Conservation (phyloP, 2,797 vertebrate genomes). For the Sandelia bainsii region DNA sequence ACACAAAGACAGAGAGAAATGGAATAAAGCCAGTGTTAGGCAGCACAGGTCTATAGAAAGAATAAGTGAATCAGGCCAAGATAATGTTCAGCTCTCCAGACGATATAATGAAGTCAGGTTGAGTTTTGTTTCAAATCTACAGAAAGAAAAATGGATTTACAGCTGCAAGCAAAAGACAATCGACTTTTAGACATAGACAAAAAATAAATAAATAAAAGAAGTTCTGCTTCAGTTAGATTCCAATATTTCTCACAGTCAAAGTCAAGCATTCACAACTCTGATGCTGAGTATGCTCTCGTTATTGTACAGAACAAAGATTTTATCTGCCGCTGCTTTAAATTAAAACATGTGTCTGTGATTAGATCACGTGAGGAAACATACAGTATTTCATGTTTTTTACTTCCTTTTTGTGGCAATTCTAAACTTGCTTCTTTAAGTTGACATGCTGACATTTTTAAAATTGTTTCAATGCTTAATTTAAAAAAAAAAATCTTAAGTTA, state of each 20-base stretch:
- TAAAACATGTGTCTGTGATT: neutral
- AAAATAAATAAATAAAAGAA: neutral
- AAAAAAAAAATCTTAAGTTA: too few species aligned
- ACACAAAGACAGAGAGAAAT: slow-evolving; percentile 13
- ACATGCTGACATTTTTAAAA: too few species aligned
- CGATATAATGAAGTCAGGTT: neutral
- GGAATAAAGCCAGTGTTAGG: slow-evolving; percentile 12
- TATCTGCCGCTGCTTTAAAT: neutral
- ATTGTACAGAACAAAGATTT: neutral
- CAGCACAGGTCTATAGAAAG: slow-evolving; percentile 40
- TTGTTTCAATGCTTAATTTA: too few species aligned
- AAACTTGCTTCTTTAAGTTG: too few species aligned
- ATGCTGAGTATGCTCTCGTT: neutral
- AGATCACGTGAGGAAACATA: neutral
- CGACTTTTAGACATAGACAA: neutral
- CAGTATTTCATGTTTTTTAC: too few species aligned
- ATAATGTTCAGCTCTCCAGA: slow-evolving; percentile 20
- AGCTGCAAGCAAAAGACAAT: slow-evolving; percentile 8
- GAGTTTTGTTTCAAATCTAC: slow-evolving; percentile 30
- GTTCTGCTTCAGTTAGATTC: slow-evolving; percentile 13
- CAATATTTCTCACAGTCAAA: slow-evolving; percentile 2
- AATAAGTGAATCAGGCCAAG: slow-evolving; percentile 26
- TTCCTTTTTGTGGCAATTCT: too few species aligned
- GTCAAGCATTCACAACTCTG: neutral
- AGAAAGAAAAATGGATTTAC: slow-evolving; percentile 25